phyloP scores from a whole-genome alignment of 2,113 vertebrate genomes.

The Indri indri region DNA sequence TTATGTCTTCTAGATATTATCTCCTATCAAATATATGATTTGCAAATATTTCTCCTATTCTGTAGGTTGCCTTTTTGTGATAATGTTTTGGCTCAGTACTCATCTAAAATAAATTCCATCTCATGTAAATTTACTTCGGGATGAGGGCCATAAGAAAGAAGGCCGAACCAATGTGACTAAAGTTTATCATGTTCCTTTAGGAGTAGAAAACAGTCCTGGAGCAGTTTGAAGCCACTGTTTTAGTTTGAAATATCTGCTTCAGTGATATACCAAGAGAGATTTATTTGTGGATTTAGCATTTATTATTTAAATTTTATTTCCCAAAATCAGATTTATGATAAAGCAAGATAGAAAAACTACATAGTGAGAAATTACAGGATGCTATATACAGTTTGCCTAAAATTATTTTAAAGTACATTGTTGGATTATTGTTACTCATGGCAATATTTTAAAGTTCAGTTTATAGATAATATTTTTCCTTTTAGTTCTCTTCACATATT shows the following conservation, averaged over 20 bases:
- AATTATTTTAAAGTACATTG: background rate
- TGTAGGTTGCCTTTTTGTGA: conserved; percentile 11
- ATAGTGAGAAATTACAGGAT: background rate
- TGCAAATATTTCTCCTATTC: background rate
- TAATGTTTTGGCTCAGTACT: background rate
- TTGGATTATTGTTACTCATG: background rate
- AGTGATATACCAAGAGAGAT: background rate
- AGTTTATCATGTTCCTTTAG: background rate
- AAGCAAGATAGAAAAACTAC: background rate
- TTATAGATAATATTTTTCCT: background rate
- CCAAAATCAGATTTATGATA: conserved; percentile 2
- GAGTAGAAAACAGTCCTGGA: background rate
- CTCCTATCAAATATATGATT: background rate
- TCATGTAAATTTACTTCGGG: background rate
- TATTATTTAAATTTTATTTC: conserved; percentile 22
- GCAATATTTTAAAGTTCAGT: conserved; percentile 1
- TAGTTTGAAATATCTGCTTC: conserved; percentile 11
- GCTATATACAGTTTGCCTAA: background rate
- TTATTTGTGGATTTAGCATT: conserved; percentile 11
- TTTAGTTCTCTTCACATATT: background rate
- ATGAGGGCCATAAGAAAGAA: background rate
- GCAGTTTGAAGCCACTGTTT: background rate
- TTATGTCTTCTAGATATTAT: background rate
- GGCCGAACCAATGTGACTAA: background rate
- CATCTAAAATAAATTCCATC: background rate